phyloP scores from a whole-genome alignment of 2,113 vertebrate species.

The Anarrhichthys ocellatus region DNA sequence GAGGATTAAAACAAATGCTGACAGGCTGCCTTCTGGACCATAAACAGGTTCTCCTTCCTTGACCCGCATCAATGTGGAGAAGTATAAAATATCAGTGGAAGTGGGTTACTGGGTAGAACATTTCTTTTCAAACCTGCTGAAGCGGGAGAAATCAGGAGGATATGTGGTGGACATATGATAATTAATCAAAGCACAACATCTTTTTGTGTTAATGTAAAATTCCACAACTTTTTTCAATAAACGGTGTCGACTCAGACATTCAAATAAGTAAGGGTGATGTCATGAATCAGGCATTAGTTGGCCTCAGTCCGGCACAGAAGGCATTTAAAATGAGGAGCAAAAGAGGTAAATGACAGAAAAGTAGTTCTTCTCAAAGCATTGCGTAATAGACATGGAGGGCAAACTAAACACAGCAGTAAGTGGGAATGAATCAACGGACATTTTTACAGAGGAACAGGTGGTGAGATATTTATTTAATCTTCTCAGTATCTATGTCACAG shows the following conservation, averaged over 20 bases:
- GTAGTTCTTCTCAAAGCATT: not conserved
- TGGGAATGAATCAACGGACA: not conserved
- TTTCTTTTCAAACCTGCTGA: not conserved
- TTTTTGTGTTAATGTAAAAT: not conserved
- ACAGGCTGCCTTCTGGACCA: constrained; percentile 5
- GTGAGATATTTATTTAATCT: not conserved
- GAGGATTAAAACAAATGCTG: constrained; percentile 38
- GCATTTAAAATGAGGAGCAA: not conserved
- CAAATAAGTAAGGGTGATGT: not conserved
- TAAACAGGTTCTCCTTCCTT: constrained; percentile 26
- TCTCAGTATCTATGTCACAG: not conserved
- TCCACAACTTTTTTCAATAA: not conserved
- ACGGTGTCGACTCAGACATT: not conserved
- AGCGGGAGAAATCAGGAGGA: not conserved
- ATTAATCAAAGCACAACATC: not conserved
- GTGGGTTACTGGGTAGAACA: not conserved
- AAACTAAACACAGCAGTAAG: not conserved
- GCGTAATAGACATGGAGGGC: not conserved
- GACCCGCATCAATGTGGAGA: not conserved
- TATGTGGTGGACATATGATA: not conserved
- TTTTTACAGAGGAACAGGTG: constrained; percentile 6
- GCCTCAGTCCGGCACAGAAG: not conserved
- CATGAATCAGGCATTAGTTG: constrained; percentile 1
- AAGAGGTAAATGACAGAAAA: not conserved
- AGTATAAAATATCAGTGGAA: not conserved